Conservation (phyloP, 2,113 vertebrate genomes). For the Pituophis catenifer region DNA sequence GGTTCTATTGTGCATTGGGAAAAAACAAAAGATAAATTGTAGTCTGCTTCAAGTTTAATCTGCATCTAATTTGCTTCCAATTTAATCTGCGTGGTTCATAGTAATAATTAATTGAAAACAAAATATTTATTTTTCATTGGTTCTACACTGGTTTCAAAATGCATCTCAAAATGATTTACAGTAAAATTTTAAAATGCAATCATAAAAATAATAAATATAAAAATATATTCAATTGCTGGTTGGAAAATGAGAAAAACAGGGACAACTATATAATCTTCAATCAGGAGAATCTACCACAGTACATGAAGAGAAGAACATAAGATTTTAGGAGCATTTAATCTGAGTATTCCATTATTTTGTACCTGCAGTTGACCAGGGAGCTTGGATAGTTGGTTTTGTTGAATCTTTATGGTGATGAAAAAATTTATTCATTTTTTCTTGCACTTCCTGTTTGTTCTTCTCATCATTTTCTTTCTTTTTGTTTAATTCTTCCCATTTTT, state of each 20-base stretch:
- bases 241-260: background rate
- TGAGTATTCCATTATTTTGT: slow-evolving; percentile 1
- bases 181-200: background rate
- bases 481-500: slow-evolving; percentile 68
- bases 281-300: background rate
- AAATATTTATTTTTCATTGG: background rate
- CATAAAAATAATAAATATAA: background rate
- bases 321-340: background rate
- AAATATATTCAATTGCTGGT: background rate
- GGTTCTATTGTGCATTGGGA: background rate
- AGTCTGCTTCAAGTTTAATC: background rate
- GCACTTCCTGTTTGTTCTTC: slow-evolving; percentile 76
- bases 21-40: background rate
- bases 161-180: background rate
- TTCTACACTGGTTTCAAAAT: background rate
- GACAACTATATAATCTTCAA: background rate
- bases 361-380: slow-evolving; percentile 84
- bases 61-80: background rate
- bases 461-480: slow-evolving; percentile 76
- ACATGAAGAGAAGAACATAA: background rate
- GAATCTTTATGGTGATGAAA: slow-evolving; percentile 82
- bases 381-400: slow-evolving; percentile 66
- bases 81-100: background rate
- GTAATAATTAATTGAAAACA: background rate
- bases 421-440: slow-evolving; percentile 84